Base-by-base conservation (phyloP, 2,888 invertebrate species). In the Nemotelus nigrinus region DNA sequence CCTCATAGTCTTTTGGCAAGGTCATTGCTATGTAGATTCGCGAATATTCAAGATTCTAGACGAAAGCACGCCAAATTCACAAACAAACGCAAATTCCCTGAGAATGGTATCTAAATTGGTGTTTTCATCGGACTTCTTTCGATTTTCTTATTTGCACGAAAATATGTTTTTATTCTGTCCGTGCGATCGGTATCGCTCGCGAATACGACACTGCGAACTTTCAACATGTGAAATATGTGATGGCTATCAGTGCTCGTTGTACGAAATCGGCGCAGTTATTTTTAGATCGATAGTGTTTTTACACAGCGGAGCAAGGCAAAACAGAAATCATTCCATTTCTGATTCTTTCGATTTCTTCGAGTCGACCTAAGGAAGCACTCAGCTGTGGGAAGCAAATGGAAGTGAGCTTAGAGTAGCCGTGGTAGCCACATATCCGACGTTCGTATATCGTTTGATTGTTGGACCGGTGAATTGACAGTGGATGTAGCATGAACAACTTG, bases 231-330 rank as follows among this genome's bases (percentile, higher is more conserved):
- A 25, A 25, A 25, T 25, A 25, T 25, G 25, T 25, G 25, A 25
- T 4, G n/a, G 65, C 55, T 70, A 70, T 68, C 70, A 70, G 5
- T 41, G 44, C 53, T n/a, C 47, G 25, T 44, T 53, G 70, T 70
- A 70, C 53, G 5, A 70, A 70, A 70, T 70, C 70, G 4, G 25
- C 25, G 70, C 43, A 41, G 53, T 39, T 70, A 70, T 70, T 70
- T 70, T 70, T 70, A 70, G 70, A 43, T 53, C 25, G 25, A 25
- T 25, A 25, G 25, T 25, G 70, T 10, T 41, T 70, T 70, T 70
- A 4, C 47, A 45, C 53, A 70, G 8, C 47, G 50, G 25, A 67
- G 25, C 25, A 25, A 25, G 25, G 25, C 25, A 67, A 47, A 67
- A 67, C 48, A 48, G 10, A 70, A 41, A 70, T 47, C 39, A 39